Conservation (phyloP, 2,113 vertebrate genomes). For the Percina caprodes region DNA sequence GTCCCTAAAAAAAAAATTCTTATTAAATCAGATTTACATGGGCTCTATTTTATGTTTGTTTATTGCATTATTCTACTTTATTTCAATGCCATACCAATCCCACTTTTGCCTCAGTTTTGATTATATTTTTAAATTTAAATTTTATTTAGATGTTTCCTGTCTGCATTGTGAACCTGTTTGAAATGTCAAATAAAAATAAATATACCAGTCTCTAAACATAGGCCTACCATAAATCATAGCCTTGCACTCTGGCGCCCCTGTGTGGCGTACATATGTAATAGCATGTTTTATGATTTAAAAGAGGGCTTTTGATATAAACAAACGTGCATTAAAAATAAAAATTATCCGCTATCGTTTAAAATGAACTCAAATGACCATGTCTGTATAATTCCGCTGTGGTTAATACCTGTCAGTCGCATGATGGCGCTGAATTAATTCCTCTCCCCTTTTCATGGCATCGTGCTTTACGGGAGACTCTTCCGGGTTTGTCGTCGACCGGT, state of each 20-base stretch:
- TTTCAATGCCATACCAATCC: not conserved
- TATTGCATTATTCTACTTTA: too few relatives aligned
- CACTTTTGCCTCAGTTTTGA: not conserved
- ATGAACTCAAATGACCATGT: accelerated
- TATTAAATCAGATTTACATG: not conserved
- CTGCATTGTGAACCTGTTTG: not conserved
- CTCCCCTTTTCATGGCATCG: not conserved
- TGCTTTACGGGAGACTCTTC: not conserved
- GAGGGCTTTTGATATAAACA: not conserved
- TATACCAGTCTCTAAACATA: not conserved
- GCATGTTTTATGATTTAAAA: accelerated
- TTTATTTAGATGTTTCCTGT: not conserved
- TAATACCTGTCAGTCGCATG: not conserved
- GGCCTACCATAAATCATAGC: accelerated
- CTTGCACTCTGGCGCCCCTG: constrained; percentile 23
- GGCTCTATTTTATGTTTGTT: not conserved
- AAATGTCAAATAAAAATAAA: not conserved
- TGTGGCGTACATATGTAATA: not conserved
- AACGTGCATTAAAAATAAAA: not conserved
- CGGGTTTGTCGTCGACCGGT: constrained; percentile 55
- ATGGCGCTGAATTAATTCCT: constrained; percentile 46
- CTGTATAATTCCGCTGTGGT: accelerated
- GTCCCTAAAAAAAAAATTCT: too few relatives aligned
- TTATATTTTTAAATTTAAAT: too few relatives aligned
- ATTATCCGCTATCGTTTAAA: not conserved